These are phyloP conservation scores for Argyra leucocephala DNA, from an alignment of 2,888 invertebrate species.

Conservation along the genomic window DNA sequence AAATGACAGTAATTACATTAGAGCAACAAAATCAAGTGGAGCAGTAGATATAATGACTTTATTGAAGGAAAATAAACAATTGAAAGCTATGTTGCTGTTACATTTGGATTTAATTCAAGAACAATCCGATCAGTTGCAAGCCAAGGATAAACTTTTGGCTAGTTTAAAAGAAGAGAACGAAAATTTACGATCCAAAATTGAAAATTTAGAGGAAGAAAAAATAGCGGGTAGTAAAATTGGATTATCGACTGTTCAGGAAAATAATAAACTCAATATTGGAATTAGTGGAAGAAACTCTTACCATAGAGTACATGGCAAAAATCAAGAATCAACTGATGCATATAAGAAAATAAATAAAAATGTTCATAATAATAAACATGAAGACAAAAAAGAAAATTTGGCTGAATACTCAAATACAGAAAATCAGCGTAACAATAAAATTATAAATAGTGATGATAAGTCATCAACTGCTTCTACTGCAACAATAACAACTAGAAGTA, in stretches of 20 bases:
- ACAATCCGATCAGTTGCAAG: conserved; percentile 72
- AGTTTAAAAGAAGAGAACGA: conserved; percentile 68
- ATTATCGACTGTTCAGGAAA: neutral
- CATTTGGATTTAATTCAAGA: conserved; percentile 84
- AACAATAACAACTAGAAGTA: conserved; percentile 13
- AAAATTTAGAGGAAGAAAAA: conserved; percentile 27
- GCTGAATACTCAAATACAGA: neutral
- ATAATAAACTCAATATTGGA: neutral
- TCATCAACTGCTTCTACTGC: neutral
- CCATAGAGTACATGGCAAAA: neutral
- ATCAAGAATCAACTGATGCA: neutral
- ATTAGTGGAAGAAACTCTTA: neutral
- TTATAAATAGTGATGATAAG: neutral
- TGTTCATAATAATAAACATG: neutral
- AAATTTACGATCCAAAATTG: conserved; percentile 50
- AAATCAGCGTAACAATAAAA: neutral
- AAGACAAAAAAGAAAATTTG: conserved; percentile 10
- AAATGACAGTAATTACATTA: conserved; percentile 30
- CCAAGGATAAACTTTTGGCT: conserved; percentile 67
- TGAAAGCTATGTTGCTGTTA: conserved; percentile 66
- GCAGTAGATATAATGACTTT: conserved; percentile 32
- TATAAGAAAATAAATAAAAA: neutral
- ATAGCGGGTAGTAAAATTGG: conserved; percentile 13
- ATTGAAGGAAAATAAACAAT: conserved; percentile 40
- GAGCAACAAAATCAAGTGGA: conserved; percentile 27